A percentile compares a stretch with the other conserved stretches of the same genome.
Evolutionary conservation across 2,888 invertebrate species (phyloP).

Genomic region (Drosophila setosimentum): DNA sequence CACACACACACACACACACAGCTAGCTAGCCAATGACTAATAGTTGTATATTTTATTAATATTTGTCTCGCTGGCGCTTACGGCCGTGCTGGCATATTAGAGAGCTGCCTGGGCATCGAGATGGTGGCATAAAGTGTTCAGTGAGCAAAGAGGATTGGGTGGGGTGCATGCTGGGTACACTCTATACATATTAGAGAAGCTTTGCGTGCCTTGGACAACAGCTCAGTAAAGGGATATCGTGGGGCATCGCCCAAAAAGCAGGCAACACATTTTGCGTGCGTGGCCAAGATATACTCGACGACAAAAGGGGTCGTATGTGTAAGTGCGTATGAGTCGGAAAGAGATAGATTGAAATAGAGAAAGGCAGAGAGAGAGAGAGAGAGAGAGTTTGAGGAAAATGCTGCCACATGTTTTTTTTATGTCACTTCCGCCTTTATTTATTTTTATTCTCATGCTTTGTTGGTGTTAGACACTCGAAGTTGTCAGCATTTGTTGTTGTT

Average conservation of each 20-base stretch:
- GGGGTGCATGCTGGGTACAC: conserved; percentile 6
- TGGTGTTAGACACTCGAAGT: conserved; percentile 35
- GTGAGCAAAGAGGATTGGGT: background rate
- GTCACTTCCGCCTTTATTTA: conserved; percentile 74
- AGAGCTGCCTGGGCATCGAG: conserved; percentile 21
- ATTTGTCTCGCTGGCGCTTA: conserved; percentile 64
- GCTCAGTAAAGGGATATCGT: conserved; percentile 35
- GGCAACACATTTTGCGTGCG: conserved; percentile 78
- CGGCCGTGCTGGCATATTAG: conserved; percentile 40
- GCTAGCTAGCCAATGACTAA: conserved; percentile 71
- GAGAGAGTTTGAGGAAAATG: conserved; percentile 54
- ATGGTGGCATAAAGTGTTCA: conserved; percentile 8
- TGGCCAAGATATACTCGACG: conserved; percentile 55
- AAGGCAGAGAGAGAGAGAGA: background rate
- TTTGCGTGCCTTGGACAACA: conserved; percentile 57
- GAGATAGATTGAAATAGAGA: background rate
- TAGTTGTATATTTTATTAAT: conserved; percentile 82
- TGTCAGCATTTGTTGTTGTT: conserved; percentile 31
- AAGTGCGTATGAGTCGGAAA: background rate
- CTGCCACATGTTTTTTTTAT: conserved; percentile 77
- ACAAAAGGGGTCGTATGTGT: background rate
- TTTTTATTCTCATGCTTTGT: conserved; percentile 56
- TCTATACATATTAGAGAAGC: conserved; percentile 64
- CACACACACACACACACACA: conserved; percentile 17
- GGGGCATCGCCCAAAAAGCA: conserved; percentile 56